Conservation (phyloP, 2,113 vertebrate genomes). For the Entelurus aequoreus region DNA sequence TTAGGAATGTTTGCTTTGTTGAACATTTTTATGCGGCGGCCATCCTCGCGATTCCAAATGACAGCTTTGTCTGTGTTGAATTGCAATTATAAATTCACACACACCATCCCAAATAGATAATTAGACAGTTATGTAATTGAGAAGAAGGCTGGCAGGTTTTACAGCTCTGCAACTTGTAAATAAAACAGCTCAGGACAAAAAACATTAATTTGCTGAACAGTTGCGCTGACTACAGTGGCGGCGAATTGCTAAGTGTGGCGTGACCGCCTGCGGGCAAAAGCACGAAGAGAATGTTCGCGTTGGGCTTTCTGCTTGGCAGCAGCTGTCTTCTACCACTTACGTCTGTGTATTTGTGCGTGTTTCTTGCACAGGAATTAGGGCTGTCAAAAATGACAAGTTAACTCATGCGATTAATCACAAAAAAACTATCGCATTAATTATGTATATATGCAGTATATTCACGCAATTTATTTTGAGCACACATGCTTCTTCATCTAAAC, state of each 20-base stretch:
- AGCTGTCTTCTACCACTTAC: constrained; percentile 69
- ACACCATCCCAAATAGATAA: neutral
- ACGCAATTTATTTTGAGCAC: too few species aligned
- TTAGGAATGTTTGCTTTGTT: too few species aligned
- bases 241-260: constrained; percentile 59
- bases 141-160: constrained; percentile 20
- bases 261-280: constrained; percentile 53
- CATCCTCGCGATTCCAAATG: too few species aligned
- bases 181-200: constrained; percentile 41
- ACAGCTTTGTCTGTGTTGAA: too few species aligned
- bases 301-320: constrained; percentile 60
- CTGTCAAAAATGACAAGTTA: too few species aligned
- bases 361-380: too few species aligned
- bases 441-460: too few species aligned
- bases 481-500: too few species aligned
- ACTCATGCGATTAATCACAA: too few species aligned
- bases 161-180: constrained; percentile 42
- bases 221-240: constrained; percentile 41
- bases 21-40: too few species aligned
- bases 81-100: too few species aligned
- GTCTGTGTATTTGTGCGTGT: constrained; percentile 19
- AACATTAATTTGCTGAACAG: constrained; percentile 42
- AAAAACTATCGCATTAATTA: too few species aligned
- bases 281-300: constrained; percentile 48
- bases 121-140: constrained; percentile 23